Base-by-base conservation (phyloP, 2,888 invertebrate species). In the Phalangium opilio region DNA sequence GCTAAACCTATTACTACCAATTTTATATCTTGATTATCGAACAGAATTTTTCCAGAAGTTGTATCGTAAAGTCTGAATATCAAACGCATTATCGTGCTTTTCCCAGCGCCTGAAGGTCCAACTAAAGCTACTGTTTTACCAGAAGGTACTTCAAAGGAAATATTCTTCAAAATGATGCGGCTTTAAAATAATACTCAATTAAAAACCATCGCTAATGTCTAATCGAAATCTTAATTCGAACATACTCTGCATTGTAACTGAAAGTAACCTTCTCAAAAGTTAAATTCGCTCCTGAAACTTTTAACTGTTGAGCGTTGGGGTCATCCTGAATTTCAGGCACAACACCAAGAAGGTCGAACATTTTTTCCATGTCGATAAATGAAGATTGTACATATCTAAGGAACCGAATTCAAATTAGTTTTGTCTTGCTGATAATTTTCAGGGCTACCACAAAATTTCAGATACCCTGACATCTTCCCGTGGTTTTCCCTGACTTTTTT, bases 341-440 rank as follows among this genome's bases (percentile, higher is more conserved):
- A 61, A 89, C 86, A 35, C 81, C 76, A 60, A 98, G 72, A 52
- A 98, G 68, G 58, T 95, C 93, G 64, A 96, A 90, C 96, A 98
- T 95, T 66, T 96, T 96, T 68, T 98, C 96, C 96, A 96, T 96
- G 63, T 98, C 96, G 15, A 96, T 80, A 62, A 98, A 96, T 63
- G 91, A 87, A 70, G 86, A 89, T 64, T 96, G 96, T 50, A 96
- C 93, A 47, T 87, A 84, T 62, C 95, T 87, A 64, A 17, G 59
- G n/a, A n/a, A n/a, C n/a, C n/a, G n/a, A n/a, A n/a, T n/a, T n/a
- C n/a, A n/a, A n/a, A n/a, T n/a, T n/a, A n/a, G n/a, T n/a, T n/a
- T n/a, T n/a, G n/a, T n/a, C n/a, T n/a, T n/a, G n/a, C n/a, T n/a
- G n/a, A n/a, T n/a, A n/a, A n/a, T n/a, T n/a, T n/a, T n/a, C n/a